A percentile compares a stretch with the other conserved stretches of the same genome.
These are phyloP conservation scores for Eulemur rubriventer DNA, from an alignment of 2,797 vertebrate species.

Conservation along the genomic window DNA sequence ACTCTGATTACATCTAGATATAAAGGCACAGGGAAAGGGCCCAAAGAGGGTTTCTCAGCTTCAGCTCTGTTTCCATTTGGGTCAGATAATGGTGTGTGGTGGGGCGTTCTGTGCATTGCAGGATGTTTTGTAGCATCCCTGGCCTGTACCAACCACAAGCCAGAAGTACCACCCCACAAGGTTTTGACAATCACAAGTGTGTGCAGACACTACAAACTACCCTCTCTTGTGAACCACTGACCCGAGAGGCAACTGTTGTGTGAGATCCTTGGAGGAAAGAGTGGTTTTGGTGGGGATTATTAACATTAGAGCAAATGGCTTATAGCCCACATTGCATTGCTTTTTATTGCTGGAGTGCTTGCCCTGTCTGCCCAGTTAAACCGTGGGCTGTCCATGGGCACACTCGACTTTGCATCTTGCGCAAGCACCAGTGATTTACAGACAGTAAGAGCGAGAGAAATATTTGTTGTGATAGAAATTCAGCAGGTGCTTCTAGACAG, in stretches of 20 bases:
- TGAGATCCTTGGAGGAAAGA: neutral
- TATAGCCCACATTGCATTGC: neutral
- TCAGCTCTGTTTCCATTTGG: neutral
- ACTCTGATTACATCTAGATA: neutral
- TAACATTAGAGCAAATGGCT: neutral
- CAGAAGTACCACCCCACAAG: neutral
- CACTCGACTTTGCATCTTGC: neutral
- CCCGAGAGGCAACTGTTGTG: neutral
- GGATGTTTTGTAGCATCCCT: neutral
- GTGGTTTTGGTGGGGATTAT: neutral
- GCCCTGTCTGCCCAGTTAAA: neutral
- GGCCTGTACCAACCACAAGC: neutral
- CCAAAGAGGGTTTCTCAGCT: fast-evolving
- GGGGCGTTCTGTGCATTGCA: neutral
- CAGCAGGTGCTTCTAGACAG: neutral
- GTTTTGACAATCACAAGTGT: neutral
- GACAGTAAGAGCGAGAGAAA: neutral
- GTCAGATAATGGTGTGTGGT: neutral
- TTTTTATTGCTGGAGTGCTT: neutral
- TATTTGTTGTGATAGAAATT: neutral
- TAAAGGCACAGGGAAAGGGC: neutral
- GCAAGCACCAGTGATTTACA: neutral
- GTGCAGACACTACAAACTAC: neutral
- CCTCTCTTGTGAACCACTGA: neutral
- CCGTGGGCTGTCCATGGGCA: neutral